Base-by-base conservation (phyloP, 2,113 vertebrate genomes). In the Crypturellus undulatus region DNA sequence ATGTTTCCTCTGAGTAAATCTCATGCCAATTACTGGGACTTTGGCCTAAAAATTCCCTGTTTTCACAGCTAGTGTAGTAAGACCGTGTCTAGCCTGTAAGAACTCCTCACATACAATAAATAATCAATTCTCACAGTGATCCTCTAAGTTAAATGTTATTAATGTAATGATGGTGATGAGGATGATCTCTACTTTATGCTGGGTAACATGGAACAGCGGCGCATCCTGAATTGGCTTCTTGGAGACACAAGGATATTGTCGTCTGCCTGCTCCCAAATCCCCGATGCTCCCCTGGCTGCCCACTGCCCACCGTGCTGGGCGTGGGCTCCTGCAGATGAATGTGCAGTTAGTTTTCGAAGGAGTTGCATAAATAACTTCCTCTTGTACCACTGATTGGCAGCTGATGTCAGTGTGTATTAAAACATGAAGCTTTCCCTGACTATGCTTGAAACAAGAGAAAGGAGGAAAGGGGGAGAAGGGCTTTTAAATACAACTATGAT, bases 301-400 rank as follows among this genome's bases (percentile, higher is more conserved):
- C 87, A n/a, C 26, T 43, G 28, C n/a, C n/a, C 36, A 59, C 51
- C 3, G 21, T 63, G 81, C 26, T 68, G 54, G 49, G 70, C 56
- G 56, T 15, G 0, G 36, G 34, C 67, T 72, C 32, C 84, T 83
- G 87, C 60, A 86, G 47, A 68, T 36, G 79, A 90, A 60, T 0
- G 36, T 49, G 76, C 76, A 38, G 32, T 34, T 73, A 34, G 71
- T 93, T 90, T 88, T 64, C 80, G 45, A 92, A 80, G 79, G 89
- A 64, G 38, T 72, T 88, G 64, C 71, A 88, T n/a, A 51, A n/a
- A 64, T 71, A 38, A 93, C 91, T 91, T 49, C 71, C 34, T 91
- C 91, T 83, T 64, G 43, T 38, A 63, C 79, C 56, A 87, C 79
- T 67, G 54, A 30, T 83, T 70, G 85, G 71, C 42, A 45, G 34